Evolutionary conservation across 2,888 invertebrate genomes (phyloP), one percentile per base, ranked within the genome.

Genomic region (Apamea epomidion): DNA sequence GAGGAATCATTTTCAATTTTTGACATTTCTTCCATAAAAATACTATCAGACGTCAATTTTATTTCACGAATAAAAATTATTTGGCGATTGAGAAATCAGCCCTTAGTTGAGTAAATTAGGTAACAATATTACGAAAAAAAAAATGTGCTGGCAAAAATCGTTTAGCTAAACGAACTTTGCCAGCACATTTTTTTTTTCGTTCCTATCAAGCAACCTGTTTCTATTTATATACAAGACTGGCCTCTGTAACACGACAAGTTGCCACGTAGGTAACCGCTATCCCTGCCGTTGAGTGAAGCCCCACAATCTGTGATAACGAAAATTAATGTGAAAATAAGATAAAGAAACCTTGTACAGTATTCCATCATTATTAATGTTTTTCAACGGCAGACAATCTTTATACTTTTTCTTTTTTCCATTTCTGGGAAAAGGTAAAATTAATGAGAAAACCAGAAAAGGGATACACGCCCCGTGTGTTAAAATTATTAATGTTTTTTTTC

Each of bases 251-350:
- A 65, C 6, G 45, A 67, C 62, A 48, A 14, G 48, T 48, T 48
- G 48, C 48, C 48, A 32, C 29, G 5, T 51, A 25, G 8, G 29
- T 21, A 29, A 21, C 29, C 29, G 48, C 14, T 76, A 51, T 18
- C 0, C 14, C 16, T 10, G 37, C 51, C 48, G 16, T 51, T 60
- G 37, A 60, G 2, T 25, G 18, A 73, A 48, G 29, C 48, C n/a
- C 12, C 37, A 60, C 29, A 51, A n/a, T 62, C 4, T 18, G 48
- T 37, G 18, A 12, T n/a, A 48, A 74, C n/a, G 42, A 45, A 42
- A 21, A 79, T 32, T n/a, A 42, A 80, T 79, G 60, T 16, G 67
- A 42, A 67, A 25, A 60, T 68, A 4, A 58, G 45, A 29, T 10
- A 65, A 21, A 7, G n/a, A 18, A 29, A 48, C 18, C 16, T 16